Evolutionary conservation across 2,888 invertebrate species (phyloP), one percentile per base, ranked within the genome.

Genomic region (Gnatocerus cornutus): DNA sequence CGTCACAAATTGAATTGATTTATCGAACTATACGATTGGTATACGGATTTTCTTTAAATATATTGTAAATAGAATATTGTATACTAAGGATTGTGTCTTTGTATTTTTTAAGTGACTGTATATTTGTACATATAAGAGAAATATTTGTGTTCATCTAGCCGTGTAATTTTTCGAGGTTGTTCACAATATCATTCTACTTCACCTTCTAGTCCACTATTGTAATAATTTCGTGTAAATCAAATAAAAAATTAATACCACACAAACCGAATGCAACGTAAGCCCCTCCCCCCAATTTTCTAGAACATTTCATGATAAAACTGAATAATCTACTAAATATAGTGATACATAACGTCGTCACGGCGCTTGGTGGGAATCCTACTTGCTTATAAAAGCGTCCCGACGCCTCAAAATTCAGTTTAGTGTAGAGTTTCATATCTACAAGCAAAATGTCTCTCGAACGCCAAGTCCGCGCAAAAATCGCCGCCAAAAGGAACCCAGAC

Each of bases 401-500:
- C 79, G 78, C 67, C 68, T 69, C 66, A 12, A 41, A 7, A 30
- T 30, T 27, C 66, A 66, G 66, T 66, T 43, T 21, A 39, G 73
- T 68, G 73, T 77, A 76, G 80, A 21, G 21, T 21, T 21, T 21
- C 21, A 21, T 21, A 21, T 21, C 21, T 21, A 21, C 21, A 21
- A 12, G 77, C 74, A 87, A 87, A 84, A 95, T 95, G 95, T 94
- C 95, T 91, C 90, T 95, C 87, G 94, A 95, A 91, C 93, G 95
- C 87, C 93, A 93, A 90, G 93, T 95, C 87, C 92, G 93, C 85
- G 91, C 91, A 85, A 95, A 95, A 93, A 95, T 95, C 86, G 93
- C 93, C 80, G 88, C 92, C 81, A 96, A 96, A 87, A 93, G 96
- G 82, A 90, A 90, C 86, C 90, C 90, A 14, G 88, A 92, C 78